These are phyloP conservation scores for Cossypha niveicapilla DNA, from an alignment of 2,797 vertebrate species.

Conservation along the genomic window DNA sequence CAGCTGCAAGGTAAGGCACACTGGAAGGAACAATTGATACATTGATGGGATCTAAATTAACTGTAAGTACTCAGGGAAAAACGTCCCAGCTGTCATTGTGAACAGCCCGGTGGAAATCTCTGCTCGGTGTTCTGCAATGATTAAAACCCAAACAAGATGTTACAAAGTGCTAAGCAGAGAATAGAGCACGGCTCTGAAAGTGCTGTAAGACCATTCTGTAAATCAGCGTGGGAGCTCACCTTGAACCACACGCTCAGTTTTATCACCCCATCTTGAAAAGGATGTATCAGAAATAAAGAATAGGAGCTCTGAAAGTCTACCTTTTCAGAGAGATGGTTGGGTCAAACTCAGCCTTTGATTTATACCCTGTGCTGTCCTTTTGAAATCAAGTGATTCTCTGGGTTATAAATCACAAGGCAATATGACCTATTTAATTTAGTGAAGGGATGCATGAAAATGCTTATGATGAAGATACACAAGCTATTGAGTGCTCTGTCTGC, in stretches of 20 bases:
- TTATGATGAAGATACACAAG: not conserved
- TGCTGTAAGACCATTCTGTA: not conserved
- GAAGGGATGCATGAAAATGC: not conserved
- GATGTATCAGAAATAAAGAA: conserved; percentile 32
- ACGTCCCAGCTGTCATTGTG: not conserved
- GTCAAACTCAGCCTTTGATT: conserved; percentile 37
- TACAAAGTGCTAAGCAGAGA: not conserved
- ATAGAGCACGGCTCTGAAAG: not conserved
- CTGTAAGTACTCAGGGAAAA: conserved; percentile 36
- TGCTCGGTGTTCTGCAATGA: not conserved
- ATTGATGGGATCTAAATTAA: conserved; percentile 66
- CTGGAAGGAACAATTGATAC: conserved; percentile 52
- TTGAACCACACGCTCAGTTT: not conserved
- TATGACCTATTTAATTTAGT: conserved; percentile 27
- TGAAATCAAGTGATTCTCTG: not conserved
- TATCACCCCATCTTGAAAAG: conserved; percentile 11
- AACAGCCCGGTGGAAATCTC: conserved; percentile 1
- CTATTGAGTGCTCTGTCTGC: not conserved
- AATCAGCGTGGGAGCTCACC: conserved; percentile 28
- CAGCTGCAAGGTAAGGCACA: conserved; percentile 34
- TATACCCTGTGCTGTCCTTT: not conserved
- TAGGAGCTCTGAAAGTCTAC: not conserved
- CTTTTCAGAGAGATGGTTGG: conserved; percentile 5
- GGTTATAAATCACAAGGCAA: not conserved
- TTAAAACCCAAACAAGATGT: conserved; percentile 38